Conservation (phyloP, 2,113 vertebrate genomes). For the Lethenteron camtschaticum region DNA sequence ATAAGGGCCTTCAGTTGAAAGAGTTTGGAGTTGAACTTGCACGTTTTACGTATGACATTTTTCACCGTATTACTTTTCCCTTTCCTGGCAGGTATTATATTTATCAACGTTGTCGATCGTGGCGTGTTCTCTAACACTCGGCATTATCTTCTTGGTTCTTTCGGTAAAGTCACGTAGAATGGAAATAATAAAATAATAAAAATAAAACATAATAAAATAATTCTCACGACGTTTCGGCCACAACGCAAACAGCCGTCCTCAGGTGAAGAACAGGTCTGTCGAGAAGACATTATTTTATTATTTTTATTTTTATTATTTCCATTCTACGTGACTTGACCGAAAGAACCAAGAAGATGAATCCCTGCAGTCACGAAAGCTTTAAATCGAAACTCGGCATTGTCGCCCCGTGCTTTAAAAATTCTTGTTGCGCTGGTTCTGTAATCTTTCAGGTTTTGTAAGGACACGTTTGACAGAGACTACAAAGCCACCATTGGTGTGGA, state of each 20-base stretch:
- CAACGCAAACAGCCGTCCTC: neutral
- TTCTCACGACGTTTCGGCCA: neutral
- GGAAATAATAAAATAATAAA: neutral
- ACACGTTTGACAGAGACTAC: slow-evolving; percentile 50
- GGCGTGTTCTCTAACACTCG: too few species aligned
- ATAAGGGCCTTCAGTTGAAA: too few species aligned
- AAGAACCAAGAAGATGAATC: too few species aligned
- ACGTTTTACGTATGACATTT: too few species aligned
- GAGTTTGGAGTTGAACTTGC: too few species aligned
- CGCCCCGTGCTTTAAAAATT: neutral
- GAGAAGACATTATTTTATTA: too few species aligned
- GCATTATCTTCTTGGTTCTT: neutral
- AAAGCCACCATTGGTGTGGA: slow-evolving; percentile 79
- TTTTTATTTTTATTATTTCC: too few species aligned
- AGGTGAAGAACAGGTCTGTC: neutral
- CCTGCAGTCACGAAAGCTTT: neutral
- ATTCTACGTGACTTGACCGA: too few species aligned
- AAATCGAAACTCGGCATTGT: neutral
- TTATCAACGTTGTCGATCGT: too few species aligned
- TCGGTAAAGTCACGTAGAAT: too few species aligned
- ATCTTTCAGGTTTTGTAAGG: slow-evolving; percentile 50
- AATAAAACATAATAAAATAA: neutral
- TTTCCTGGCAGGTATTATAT: too few species aligned
- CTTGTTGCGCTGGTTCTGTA: neutral
- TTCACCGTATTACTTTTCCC: too few species aligned